Evolutionary conservation across 2,797 vertebrate species (phyloP).

Genomic region (Salarias fasciatus): DNA sequence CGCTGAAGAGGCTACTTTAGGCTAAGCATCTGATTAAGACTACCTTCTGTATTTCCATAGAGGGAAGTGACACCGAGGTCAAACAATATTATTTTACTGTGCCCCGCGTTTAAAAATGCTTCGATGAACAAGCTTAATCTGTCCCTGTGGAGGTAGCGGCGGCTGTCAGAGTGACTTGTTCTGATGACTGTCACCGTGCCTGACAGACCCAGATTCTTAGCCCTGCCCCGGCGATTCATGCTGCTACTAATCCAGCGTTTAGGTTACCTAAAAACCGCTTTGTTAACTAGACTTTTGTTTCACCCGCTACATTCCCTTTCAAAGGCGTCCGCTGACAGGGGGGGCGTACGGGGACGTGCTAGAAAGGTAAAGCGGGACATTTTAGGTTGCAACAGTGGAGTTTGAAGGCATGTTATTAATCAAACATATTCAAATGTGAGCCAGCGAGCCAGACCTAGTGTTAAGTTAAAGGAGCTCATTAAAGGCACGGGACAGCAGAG

Average conservation of each 20-base stretch:
- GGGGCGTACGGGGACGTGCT: slow-evolving; percentile 54
- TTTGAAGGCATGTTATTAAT: slow-evolving; percentile 70
- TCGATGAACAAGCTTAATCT: slow-evolving; percentile 83
- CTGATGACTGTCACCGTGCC: slow-evolving; percentile 81
- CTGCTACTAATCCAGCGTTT: slow-evolving; percentile 84
- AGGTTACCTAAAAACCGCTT: slow-evolving; percentile 73
- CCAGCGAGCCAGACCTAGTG: slow-evolving; percentile 43
- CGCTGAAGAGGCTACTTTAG: slow-evolving; percentile 23
- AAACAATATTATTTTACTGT: slow-evolving; percentile 82
- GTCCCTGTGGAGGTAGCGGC: slow-evolving; percentile 73
- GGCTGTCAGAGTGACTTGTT: slow-evolving; percentile 87
- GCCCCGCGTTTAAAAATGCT: slow-evolving; percentile 80
- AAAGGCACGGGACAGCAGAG: slow-evolving; percentile 71
- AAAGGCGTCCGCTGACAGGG: slow-evolving; percentile 49
- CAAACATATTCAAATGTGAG: slow-evolving; percentile 80
- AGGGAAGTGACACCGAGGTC: slow-evolving; percentile 72
- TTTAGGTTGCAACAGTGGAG: slow-evolving; percentile 60
- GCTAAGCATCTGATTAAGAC: slow-evolving; percentile 54
- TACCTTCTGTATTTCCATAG: slow-evolving; percentile 69
- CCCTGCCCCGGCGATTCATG: slow-evolving; percentile 78
- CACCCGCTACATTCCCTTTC: slow-evolving; percentile 46
- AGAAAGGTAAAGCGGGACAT: slow-evolving; percentile 50
- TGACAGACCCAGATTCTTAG: slow-evolving; percentile 82
- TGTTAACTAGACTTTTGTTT: slow-evolving; percentile 75
- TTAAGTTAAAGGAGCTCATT: slow-evolving; percentile 81